These are phyloP conservation scores for Mongoloraphidia duomilia DNA, from an alignment of 2,888 invertebrate species.

Conservation along the genomic window DNA sequence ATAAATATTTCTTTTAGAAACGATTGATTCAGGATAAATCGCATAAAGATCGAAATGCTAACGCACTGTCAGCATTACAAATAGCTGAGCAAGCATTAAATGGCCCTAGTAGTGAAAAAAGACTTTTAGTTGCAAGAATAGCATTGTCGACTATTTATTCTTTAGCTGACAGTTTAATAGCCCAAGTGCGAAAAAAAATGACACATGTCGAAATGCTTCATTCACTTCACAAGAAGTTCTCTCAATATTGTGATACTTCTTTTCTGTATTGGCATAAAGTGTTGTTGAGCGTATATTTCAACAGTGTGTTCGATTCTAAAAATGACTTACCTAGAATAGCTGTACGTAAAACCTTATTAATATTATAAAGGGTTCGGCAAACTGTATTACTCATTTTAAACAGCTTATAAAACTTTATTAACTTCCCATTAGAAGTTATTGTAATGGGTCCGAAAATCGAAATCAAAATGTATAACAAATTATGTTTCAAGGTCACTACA, in stretches of 20 bases:
- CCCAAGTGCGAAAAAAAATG: constrained; percentile 43
- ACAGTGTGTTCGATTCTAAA: constrained; percentile 52
- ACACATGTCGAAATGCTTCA: constrained; percentile 49
- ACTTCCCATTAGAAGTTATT: no score
- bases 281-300: constrained; percentile 60
- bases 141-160: constrained; percentile 38
- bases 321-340: constrained; percentile 47
- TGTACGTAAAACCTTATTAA: constrained; percentile 25
- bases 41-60: constrained; percentile 49
- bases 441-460: no score
- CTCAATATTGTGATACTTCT: constrained; percentile 53
- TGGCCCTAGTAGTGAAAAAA: constrained; percentile 33
- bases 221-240: constrained; percentile 41
- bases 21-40: constrained; percentile 44
- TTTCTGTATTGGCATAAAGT: constrained; percentile 73
- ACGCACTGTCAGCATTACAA: constrained; percentile 59
- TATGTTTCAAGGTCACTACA: no score
- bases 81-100: constrained; percentile 53
- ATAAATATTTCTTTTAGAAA: constrained; percentile 27
- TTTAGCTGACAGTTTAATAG: constrained; percentile 46
- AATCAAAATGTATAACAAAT: no score
- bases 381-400: no score
- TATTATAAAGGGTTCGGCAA: background rate
- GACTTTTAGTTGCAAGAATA: constrained; percentile 26
- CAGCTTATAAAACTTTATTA: no score